Percentiles rank a stretch among this genome's conserved stretches.
These are phyloP conservation scores for Macrophya alboannulata DNA, from an alignment of 2,888 invertebrate species.

Conservation along the genomic window DNA sequence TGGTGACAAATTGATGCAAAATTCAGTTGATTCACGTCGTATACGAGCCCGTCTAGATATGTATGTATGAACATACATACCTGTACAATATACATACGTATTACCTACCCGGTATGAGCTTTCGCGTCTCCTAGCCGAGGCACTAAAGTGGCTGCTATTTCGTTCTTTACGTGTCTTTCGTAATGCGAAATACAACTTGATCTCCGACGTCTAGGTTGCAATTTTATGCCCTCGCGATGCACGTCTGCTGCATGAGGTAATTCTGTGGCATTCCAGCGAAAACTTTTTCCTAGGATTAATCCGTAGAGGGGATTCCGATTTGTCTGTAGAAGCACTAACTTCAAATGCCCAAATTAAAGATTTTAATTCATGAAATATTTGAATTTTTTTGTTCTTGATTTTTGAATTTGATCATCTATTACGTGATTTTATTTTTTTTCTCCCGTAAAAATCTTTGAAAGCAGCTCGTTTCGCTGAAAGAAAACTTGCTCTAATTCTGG, in stretches of 20 bases:
- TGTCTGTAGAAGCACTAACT: not conserved
- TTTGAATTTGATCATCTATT: not conserved
- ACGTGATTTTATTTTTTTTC: not conserved
- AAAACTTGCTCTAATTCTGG: slow-evolving; percentile 69
- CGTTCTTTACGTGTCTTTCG: slow-evolving; percentile 46
- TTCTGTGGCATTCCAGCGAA: not conserved
- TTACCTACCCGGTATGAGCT: slow-evolving; percentile 34
- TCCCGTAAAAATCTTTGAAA: not conserved
- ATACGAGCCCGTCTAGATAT: not conserved
- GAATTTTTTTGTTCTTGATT: not conserved
- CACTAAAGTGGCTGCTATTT: slow-evolving; percentile 44
- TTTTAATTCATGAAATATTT: not conserved
- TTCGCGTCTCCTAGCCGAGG: slow-evolving; percentile 18
- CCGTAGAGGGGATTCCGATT: not conserved
- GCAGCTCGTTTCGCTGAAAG: slow-evolving; percentile 58
- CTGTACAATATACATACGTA: not conserved
- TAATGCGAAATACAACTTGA: slow-evolving; percentile 49
- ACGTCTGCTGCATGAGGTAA: slow-evolving; percentile 9
- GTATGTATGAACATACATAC: not conserved
- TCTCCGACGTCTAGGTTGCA: slow-evolving; percentile 3
- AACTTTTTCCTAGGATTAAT: slow-evolving; percentile 34
- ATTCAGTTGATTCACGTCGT: slow-evolving; percentile 27
- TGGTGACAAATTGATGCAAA: slow-evolving; percentile 39
- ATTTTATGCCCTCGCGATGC: slow-evolving; percentile 36
- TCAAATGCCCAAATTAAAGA: not conserved